phyloP scores from a whole-genome alignment of 2,888 invertebrate genomes.

The Carpatolechia fugitivella region DNA sequence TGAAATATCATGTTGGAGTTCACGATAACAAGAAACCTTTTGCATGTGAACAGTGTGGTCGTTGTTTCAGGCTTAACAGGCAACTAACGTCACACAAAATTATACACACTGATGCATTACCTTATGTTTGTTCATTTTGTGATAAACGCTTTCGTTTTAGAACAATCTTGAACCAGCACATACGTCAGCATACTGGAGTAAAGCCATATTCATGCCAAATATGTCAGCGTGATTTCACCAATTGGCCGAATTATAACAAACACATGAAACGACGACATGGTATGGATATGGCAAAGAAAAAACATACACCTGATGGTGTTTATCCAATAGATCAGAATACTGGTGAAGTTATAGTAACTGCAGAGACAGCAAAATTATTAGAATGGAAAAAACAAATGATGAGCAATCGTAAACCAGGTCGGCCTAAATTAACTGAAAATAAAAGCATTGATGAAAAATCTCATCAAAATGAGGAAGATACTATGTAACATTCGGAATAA shows the following conservation, averaged over 20 bases:
- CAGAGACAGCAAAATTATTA: constrained; percentile 38
- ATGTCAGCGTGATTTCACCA: constrained; percentile 83
- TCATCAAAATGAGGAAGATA: neutral
- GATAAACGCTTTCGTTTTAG: constrained; percentile 84
- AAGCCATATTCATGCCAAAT: constrained; percentile 84
- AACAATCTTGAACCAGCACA: constrained; percentile 83
- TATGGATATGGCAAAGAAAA: constrained; percentile 54
- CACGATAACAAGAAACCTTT: constrained; percentile 48
- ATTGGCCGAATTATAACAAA: constrained; percentile 89
- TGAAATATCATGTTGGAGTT: constrained; percentile 44
- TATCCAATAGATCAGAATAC: constrained; percentile 53
- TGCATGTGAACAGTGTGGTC: constrained; percentile 66
- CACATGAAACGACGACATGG: constrained; percentile 87
- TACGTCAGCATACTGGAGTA: constrained; percentile 83
- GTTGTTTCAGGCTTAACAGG: constrained; percentile 81
- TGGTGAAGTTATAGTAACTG: constrained; percentile 37
- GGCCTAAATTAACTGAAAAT: constrained; percentile 22
- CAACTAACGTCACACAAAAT: constrained; percentile 86
- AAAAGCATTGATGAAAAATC: neutral
- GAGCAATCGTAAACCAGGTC: constrained; percentile 28
- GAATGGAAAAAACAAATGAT: constrained; percentile 53
- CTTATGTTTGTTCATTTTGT: constrained; percentile 84
- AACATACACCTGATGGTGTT: constrained; percentile 56
- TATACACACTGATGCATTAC: constrained; percentile 88
- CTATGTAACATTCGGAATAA: too few species aligned